phyloP scores from a whole-genome alignment of 2,113 vertebrate species.

The Choloepus hoffmanni region DNA sequence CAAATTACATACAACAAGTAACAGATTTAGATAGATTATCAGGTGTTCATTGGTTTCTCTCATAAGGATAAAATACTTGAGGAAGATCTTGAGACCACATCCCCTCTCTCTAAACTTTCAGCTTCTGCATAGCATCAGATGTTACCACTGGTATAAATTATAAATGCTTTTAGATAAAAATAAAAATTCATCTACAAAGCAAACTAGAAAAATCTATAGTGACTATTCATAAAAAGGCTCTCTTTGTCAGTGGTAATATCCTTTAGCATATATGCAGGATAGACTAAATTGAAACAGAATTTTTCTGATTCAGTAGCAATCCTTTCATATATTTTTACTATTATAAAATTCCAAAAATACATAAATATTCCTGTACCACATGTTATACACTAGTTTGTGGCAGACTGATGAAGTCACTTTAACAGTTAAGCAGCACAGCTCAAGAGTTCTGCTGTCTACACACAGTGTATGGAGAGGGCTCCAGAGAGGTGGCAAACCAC shows the following conservation, averaged over 20 bases:
- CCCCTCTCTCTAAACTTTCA: not conserved
- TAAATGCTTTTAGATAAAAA: slow-evolving; percentile 48
- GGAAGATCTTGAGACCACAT: not conserved
- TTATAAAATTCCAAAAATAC: slow-evolving; percentile 77
- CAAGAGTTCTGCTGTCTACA: not conserved
- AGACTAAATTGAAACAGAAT: slow-evolving; percentile 72
- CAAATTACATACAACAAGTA: too few relatives aligned
- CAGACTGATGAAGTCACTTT: not conserved
- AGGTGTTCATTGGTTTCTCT: not conserved
- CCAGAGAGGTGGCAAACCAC: not conserved
- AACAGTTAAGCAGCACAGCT: not conserved
- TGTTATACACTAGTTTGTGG: slow-evolving; percentile 43
- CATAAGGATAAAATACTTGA: not conserved
- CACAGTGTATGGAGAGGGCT: not conserved
- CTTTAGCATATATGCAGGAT: slow-evolving; percentile 56
- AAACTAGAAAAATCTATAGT: not conserved
- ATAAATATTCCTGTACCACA: slow-evolving; percentile 84
- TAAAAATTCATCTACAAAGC: not conserved
- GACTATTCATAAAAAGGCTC: slow-evolving; percentile 71
- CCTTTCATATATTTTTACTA: slow-evolving; percentile 68
- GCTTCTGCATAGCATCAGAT: not conserved
- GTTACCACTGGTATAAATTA: not conserved
- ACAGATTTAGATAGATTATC: not conserved
- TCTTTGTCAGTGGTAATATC: slow-evolving; percentile 64
- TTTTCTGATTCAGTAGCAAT: slow-evolving; percentile 34